Conservation (phyloP, 2,888 invertebrate species). For the Eulithis prunata region DNA sequence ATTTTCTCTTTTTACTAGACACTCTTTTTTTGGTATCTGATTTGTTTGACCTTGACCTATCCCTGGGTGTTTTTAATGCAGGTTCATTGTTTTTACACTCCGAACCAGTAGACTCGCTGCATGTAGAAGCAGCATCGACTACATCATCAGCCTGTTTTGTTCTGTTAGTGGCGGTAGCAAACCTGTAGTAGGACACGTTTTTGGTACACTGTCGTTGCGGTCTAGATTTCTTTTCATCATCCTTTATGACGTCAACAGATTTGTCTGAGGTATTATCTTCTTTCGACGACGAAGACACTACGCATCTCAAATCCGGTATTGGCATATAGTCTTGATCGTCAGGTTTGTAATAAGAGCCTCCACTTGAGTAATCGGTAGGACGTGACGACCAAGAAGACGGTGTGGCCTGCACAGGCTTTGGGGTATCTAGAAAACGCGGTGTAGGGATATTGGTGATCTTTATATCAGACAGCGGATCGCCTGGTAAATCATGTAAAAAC, state of each 20-base stretch:
- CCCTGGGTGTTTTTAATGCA: slow-evolving; percentile 45
- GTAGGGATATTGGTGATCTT: slow-evolving; percentile 84
- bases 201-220: slow-evolving; percentile 75
- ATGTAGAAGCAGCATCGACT: slow-evolving; percentile 49
- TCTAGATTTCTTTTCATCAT: slow-evolving; percentile 52
- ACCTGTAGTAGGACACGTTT: slow-evolving; percentile 74
- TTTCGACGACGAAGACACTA: slow-evolving; percentile 53
- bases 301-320: slow-evolving; percentile 59
- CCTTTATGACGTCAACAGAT: slow-evolving; percentile 40
- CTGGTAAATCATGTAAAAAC: slow-evolving; percentile 75
- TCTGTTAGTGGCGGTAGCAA: slow-evolving; percentile 45
- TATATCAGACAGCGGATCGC: slow-evolving; percentile 78
- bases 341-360: slow-evolving; percentile 86
- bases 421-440: slow-evolving; percentile 80
- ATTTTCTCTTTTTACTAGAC: slow-evolving; percentile 55
- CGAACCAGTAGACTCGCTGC: slow-evolving; percentile 56
- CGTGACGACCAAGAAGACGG: slow-evolving; percentile 76
- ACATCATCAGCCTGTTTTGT: slow-evolving; percentile 50
- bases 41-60: slow-evolving; percentile 44
- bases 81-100: slow-evolving; percentile 45
- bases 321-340: slow-evolving; percentile 83
- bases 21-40: slow-evolving; percentile 46
- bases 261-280: slow-evolving; percentile 42
- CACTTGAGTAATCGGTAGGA: slow-evolving; percentile 85
- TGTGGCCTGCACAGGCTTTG: slow-evolving; percentile 65